Percentiles rank a stretch among this genome's conserved stretches.
These are phyloP conservation scores for Ciconia boyciana DNA, from an alignment of 2,113 vertebrate genomes.

Conservation along the genomic window DNA sequence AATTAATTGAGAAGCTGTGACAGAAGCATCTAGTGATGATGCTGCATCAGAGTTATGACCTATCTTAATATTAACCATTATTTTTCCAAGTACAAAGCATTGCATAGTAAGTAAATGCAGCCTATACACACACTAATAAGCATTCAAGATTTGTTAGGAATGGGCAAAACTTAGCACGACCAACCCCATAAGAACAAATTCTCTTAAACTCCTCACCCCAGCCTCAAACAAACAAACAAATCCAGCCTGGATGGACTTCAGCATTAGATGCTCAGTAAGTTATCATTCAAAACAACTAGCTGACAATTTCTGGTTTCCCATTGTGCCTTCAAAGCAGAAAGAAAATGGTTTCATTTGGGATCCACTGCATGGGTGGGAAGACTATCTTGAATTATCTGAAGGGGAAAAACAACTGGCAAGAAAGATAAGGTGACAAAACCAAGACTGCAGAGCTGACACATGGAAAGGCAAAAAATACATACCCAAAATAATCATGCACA, in stretches of 20 bases:
- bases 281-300: neutral
- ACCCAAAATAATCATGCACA: neutral
- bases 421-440: neutral
- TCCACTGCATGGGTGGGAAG: neutral
- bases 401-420: neutral
- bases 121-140: neutral
- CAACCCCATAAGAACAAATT: constrained; percentile 83
- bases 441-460: neutral
- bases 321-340: neutral
- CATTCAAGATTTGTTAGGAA: neutral
- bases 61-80: neutral
- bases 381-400: neutral
- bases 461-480: neutral
- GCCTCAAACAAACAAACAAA: constrained; percentile 69
- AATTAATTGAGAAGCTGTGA: neutral
- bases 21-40: neutral
- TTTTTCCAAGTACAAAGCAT: neutral
- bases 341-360: neutral
- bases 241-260: neutral
- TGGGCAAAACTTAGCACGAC: constrained; percentile 76
- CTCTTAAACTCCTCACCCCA: constrained; percentile 76
- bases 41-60: neutral
- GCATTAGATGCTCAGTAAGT: neutral
- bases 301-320: neutral
- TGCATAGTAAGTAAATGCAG: neutral